Evolutionary conservation across 2,797 vertebrate genomes (phyloP), one percentile per base, ranked within the genome.

Genomic region (Tachyglossus aculeatus): DNA sequence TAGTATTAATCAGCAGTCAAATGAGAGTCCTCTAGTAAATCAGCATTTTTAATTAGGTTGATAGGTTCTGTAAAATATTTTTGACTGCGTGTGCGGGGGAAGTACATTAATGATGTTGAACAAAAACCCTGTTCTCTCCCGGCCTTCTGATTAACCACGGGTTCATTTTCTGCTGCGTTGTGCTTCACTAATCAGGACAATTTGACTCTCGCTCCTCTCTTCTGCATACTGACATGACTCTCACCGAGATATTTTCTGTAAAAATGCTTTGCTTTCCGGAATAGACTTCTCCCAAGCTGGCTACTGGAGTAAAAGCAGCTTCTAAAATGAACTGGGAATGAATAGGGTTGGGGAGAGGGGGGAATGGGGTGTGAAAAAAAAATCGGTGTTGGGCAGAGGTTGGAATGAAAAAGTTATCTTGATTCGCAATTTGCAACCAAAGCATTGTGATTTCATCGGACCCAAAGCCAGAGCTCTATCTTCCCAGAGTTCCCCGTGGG

Each of bases 21-120:
- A 15, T 0, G 67, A 71, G 72, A 82, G 71, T 72, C 53, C 55
- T 19, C 29, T 71, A 61, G 74, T 81, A 79, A 84, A 88, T 75
- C 2, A 19, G 40, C 27, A 2, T 77, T 82, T 81, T 15, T 67
- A 80, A 81, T 89, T 74, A 73, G 82, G 29, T 82, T 71, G 76
- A 66, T 67, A 22, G 56, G 55, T 72, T 48, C 58, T 44, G 3
- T 62, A 14, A 29, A 34, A 71, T 71, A 54, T 51, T 77, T 81
- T 24, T 56, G 57, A 63, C 73, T 66, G 72, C 41, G 33, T 53
- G 25, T 33, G 22, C 6, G 67, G 48, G 63, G 45, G 63, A 61
- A 0, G 13, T 64, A 11, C 9, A 0, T 48, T 59, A 53, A 45
- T 58, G 57, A 55, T 53, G 24, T 21, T 9, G 56, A 48, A 38